Conservation (phyloP, 1,140 invertebrate genomes). For the Nephotettix cincticeps region DNA sequence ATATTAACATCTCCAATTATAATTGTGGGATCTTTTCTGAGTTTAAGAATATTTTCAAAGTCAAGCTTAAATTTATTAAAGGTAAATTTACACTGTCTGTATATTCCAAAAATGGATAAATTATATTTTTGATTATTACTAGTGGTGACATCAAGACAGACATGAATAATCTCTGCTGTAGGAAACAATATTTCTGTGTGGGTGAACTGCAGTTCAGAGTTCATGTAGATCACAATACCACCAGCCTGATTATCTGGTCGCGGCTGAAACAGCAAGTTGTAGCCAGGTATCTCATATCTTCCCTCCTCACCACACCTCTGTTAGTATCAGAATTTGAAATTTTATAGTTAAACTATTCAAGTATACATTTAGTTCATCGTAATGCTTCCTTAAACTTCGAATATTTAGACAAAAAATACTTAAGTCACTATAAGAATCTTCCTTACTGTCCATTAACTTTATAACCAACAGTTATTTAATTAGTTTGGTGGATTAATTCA, state of each 20-base stretch:
- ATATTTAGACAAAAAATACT: background rate
- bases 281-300: background rate
- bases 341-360: background rate
- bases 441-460: too few species aligned
- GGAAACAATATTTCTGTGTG: background rate
- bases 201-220: background rate
- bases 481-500: too few species aligned
- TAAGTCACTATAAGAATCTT: background rate
- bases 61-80: background rate
- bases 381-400: background rate
- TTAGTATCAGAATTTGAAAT: background rate
- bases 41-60: background rate
- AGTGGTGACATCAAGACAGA: background rate
- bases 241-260: constrained; percentile 1
- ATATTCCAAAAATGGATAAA: background rate
- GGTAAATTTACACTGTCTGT: background rate
- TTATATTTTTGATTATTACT: background rate
- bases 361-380: background rate
- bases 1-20: background rate
- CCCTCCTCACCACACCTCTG: background rate
- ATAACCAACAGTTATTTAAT: too few species aligned
- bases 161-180: background rate
- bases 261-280: background rate
- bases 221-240: background rate
- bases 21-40: background rate